These are phyloP conservation scores for Tupaia tana DNA, from an alignment of 2,113 vertebrate genomes.

Conservation along the genomic window DNA sequence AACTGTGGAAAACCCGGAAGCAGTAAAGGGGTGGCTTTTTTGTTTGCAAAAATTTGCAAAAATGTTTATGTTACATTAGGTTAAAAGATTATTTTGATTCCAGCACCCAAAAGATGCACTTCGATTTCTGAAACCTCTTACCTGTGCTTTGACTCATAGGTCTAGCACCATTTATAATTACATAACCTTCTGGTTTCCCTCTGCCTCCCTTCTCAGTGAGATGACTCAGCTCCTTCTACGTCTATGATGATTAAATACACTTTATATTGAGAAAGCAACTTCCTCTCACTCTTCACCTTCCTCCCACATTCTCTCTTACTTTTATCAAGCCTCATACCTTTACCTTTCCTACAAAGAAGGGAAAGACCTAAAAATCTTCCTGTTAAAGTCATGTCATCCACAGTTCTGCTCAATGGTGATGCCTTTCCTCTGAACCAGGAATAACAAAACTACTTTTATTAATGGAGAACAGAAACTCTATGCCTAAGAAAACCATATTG, in stretches of 20 bases:
- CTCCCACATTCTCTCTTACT: neutral
- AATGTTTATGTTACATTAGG: neutral
- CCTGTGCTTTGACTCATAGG: neutral
- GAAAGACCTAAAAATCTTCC: neutral
- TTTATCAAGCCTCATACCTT: neutral
- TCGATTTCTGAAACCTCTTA: neutral
- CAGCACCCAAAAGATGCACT: neutral
- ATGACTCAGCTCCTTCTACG: neutral
- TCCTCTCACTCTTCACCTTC: neutral
- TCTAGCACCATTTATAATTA: neutral
- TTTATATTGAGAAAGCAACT: neutral
- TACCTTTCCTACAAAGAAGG: neutral
- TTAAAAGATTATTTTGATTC: neutral
- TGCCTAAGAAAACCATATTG: neutral
- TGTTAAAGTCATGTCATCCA: neutral
- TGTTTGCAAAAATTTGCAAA: no score
- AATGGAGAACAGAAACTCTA: neutral
- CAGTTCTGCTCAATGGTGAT: neutral
- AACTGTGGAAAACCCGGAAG: neutral
- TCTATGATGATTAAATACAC: no score
- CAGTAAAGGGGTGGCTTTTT: neutral
- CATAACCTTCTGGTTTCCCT: neutral
- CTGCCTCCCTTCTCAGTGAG: neutral
- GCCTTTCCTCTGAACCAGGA: neutral
- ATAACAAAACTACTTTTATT: neutral